Base-by-base conservation (phyloP, 2,113 vertebrate genomes). In the Ramphastos sulfuratus region DNA sequence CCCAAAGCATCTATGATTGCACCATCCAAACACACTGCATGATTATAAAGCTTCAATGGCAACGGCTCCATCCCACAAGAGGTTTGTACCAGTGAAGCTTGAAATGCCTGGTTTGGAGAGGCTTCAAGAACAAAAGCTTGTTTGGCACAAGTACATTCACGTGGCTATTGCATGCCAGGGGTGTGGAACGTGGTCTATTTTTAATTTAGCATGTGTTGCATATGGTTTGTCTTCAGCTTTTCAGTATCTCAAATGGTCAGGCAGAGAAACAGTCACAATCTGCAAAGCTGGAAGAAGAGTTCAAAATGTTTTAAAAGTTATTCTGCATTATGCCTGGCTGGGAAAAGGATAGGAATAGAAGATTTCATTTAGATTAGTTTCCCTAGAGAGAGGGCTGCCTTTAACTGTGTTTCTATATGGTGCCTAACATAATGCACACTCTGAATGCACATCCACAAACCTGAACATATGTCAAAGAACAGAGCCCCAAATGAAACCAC, bases 331-430 rank as follows among this genome's bases (percentile, higher is more conserved):
- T 78, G 18, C 19, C 28, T 75, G n/a, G 17, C 60, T 12, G 31
- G 52, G 25, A 81, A 82, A 86, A 15, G 35, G 52, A 33, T 12
- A 79, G 16, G 55, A 69, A 82, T 28, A 70, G 60, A 66, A 75
- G 91, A 87, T 81, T 94, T 83, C 37, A 90, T 95, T 96, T 93
- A 86, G 79, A 89, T 95, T 85, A 18, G 12, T 69, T 78, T 50
- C 82, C 23, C 65, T 48, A 17, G 85, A 85, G 90, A 85, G 52
- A 28, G 37, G 42, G 31, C 28, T 83, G 82, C 56, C 67, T 93
- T 52, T 88, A 60, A 50, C 61, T 28, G 1, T 56, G 35, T 64
- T 80, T 83, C 55, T 85, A 0, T 23, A 8, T 37, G 56, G 28
- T 28, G 25, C 31, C 54, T 90, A 58, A 67, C 52, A 60, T 52